Evolutionary conservation across 2,888 invertebrate genomes (phyloP).

Genomic region (Chromoteleia sp.): DNA sequence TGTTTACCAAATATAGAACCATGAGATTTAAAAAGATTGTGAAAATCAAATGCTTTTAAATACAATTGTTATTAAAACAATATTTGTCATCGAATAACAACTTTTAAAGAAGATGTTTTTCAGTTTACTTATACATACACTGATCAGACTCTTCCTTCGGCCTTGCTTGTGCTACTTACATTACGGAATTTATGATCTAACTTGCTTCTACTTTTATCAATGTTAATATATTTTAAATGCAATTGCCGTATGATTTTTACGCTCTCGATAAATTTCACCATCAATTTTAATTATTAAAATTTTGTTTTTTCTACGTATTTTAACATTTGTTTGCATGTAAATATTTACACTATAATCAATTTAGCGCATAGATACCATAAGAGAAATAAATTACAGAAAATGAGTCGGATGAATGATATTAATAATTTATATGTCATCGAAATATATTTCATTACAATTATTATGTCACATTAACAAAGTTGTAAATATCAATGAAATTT

Average conservation of each 20-base stretch:
- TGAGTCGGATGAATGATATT: conserved; percentile 1
- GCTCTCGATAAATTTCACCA: background rate
- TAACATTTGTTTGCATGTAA: background rate
- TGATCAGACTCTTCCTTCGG: conserved; percentile 37
- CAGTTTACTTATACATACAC: conserved; percentile 18
- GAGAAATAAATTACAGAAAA: background rate
- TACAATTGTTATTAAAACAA: conserved; percentile 4
- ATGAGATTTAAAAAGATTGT: background rate
- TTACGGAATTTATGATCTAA: conserved; percentile 43
- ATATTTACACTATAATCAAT: background rate
- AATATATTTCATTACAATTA: conserved; percentile 9
- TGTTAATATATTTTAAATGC: conserved; percentile 22
- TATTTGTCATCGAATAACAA: conserved; percentile 37
- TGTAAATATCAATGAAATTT: background rate
- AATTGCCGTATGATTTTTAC: conserved; percentile 1
- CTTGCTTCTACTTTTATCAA: conserved; percentile 33
- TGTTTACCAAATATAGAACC: no score
- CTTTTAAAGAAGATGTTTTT: conserved; percentile 32
- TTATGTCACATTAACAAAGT: background rate
- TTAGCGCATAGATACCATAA: background rate
- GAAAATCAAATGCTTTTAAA: background rate
- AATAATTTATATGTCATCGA: conserved; percentile 1
- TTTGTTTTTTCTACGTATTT: background rate
- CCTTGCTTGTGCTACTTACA: conserved; percentile 45
- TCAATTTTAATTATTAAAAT: background rate